Evolutionary conservation across 2,113 vertebrate species (phyloP).

Genomic region (Thunnus thynnus): DNA sequence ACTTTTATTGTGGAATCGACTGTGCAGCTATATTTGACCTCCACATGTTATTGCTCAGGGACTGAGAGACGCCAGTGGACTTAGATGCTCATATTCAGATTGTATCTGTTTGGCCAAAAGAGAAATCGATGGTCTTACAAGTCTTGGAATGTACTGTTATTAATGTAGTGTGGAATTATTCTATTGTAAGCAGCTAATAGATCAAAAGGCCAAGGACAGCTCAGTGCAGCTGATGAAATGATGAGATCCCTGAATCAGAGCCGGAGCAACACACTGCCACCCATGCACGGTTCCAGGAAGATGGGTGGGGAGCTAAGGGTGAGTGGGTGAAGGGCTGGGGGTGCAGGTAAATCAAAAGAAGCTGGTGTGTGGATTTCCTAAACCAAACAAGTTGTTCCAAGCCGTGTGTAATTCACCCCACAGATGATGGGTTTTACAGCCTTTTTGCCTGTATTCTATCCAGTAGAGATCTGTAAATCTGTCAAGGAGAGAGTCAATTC

Average conservation of each 20-base stretch:
- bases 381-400: slow-evolving; percentile 85
- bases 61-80: slow-evolving; percentile 55
- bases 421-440: slow-evolving; percentile 87
- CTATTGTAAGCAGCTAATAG: slow-evolving; percentile 30
- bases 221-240: slow-evolving; percentile 51
- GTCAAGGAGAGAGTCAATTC: slow-evolving; percentile 83
- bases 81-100: slow-evolving; percentile 75
- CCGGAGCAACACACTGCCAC: slow-evolving; percentile 31
- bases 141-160: slow-evolving; percentile 42
- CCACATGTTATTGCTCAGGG: slow-evolving; percentile 77
- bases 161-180: slow-evolving; percentile 52
- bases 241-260: slow-evolving; percentile 52
- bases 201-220: slow-evolving; percentile 58
- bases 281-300: slow-evolving; percentile 13
- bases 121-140: slow-evolving; percentile 53
- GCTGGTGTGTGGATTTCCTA: slow-evolving; percentile 75
- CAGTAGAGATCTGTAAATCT: slow-evolving; percentile 86
- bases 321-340: background rate
- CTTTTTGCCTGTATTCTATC: slow-evolving; percentile 77
- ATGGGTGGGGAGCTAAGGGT: slow-evolving; percentile 11
- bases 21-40: slow-evolving; percentile 75
- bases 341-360: slow-evolving; percentile 79
- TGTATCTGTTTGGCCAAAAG: slow-evolving; percentile 45
- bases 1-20: slow-evolving; percentile 72
- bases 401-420: slow-evolving; percentile 83